These are phyloP conservation scores for Heliconius ismenius DNA, from an alignment of 2,888 invertebrate genomes.

Conservation along the genomic window DNA sequence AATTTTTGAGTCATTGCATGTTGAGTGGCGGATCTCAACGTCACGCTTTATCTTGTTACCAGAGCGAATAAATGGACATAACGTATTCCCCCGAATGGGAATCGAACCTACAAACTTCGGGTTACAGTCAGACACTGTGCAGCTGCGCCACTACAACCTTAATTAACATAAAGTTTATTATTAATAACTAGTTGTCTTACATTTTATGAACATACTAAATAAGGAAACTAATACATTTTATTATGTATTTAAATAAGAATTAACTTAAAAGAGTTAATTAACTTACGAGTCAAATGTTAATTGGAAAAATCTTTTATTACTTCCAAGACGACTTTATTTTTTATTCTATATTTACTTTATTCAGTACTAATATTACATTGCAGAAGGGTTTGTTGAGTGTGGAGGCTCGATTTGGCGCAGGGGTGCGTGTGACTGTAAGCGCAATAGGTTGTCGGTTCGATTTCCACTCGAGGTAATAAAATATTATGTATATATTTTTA, in stretches of 20 bases:
- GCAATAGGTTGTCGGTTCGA: too few relatives aligned
- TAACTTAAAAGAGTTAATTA: neutral
- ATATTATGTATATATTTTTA: neutral
- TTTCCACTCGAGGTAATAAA: neutral
- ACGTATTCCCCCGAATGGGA: too few relatives aligned
- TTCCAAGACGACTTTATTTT: too few relatives aligned
- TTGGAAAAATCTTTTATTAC: neutral
- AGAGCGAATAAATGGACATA: neutral
- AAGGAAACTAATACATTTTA: neutral
- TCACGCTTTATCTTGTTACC: neutral
- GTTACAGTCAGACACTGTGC: neutral
- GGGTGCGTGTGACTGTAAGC: too few relatives aligned
- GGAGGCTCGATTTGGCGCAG: too few relatives aligned
- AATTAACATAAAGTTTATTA: neutral
- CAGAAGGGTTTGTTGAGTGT: too few relatives aligned
- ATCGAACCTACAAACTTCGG: neutral
- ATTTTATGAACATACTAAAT: neutral
- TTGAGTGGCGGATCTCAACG: neutral
- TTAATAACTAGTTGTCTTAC: neutral
- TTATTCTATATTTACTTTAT: too few relatives aligned
- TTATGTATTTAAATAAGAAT: neutral
- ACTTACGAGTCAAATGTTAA: conserved; percentile 3
- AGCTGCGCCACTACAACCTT: neutral
- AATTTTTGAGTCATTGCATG: neutral
- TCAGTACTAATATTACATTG: too few relatives aligned